Percentiles rank a stretch among this genome's conserved stretches.
Conservation (phyloP, 2,113 vertebrate species). For the Mandrillus leucophaeus region DNA sequence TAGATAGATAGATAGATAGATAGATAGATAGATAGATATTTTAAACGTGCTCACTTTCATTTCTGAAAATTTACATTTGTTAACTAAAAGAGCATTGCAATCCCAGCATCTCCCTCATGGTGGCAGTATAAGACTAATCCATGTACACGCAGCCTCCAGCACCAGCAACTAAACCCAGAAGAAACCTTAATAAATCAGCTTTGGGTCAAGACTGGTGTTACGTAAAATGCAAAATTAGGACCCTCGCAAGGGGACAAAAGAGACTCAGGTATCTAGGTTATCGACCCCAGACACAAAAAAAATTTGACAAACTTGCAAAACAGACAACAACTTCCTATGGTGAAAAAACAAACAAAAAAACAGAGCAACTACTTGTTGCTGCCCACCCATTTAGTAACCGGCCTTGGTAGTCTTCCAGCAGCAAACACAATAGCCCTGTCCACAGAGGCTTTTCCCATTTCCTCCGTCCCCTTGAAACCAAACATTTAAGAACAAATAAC, state of each 20-base stretch:
- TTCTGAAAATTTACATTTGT: not conserved
- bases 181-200: rapidly evolving
- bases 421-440: slow-evolving; percentile 1
- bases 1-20: too few relatives aligned
- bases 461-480: not conserved
- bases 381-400: not conserved
- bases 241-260: rapidly evolving
- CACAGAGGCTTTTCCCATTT: not conserved
- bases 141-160: rapidly evolving
- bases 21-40: not conserved
- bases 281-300: slow-evolving; percentile 4
- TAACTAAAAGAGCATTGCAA: not conserved
- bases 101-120: not conserved
- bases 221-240: not conserved
- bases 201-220: not conserved
- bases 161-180: rapidly evolving
- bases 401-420: not conserved
- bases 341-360: not conserved
- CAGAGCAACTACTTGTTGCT: slow-evolving; percentile 17
- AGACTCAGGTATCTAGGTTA: not conserved
- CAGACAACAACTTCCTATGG: slow-evolving; percentile 43
- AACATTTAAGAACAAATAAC: not conserved
- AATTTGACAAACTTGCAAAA: slow-evolving; percentile 30
- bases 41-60: not conserved
- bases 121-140: slow-evolving; percentile 6